Conservation (phyloP, 2,888 invertebrate genomes). For the Noctua fimbriata region DNA sequence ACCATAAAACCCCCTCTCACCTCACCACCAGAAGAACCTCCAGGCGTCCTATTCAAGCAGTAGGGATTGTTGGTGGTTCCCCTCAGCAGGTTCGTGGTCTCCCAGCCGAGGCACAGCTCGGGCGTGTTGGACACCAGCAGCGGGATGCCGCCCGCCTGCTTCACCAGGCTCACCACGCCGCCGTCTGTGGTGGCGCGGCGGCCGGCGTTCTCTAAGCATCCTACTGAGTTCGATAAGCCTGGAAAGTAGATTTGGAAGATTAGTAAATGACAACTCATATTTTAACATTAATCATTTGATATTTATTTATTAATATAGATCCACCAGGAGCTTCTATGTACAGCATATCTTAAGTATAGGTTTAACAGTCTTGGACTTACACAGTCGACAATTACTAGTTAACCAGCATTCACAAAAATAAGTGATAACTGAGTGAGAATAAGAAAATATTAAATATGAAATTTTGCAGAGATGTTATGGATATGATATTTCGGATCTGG, state of each 20-base stretch:
- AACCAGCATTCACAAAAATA: too few relatives aligned
- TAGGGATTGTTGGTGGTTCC: constrained; percentile 96
- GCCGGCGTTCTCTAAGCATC: constrained; percentile 88
- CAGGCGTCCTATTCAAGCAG: constrained; percentile 93
- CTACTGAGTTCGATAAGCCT: constrained; percentile 93
- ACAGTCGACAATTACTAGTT: too few relatives aligned
- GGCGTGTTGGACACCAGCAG: constrained; percentile 96
- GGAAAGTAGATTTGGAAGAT: constrained; percentile 20
- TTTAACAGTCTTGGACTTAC: too few relatives aligned
- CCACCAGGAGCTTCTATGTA: too few relatives aligned
- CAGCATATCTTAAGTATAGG: too few relatives aligned
- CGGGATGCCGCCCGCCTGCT: constrained; percentile 94
- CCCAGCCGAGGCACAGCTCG: constrained; percentile 97
- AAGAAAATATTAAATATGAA: background rate
- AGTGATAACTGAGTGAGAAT: too few relatives aligned
- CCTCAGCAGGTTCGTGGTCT: constrained; percentile 94
- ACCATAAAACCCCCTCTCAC: constrained; percentile 80
- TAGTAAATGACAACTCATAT: background rate
- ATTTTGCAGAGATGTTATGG: background rate
- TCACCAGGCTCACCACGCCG: constrained; percentile 91
- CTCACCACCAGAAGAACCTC: constrained; percentile 97
- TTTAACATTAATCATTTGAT: background rate
- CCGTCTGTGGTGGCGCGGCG: constrained; percentile 92
- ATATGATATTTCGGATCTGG: too few relatives aligned
- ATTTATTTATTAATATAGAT: too few relatives aligned